These are phyloP conservation scores for Platycercus adscitus DNA, from an alignment of 2,113 vertebrate species.

Conservation along the genomic window DNA sequence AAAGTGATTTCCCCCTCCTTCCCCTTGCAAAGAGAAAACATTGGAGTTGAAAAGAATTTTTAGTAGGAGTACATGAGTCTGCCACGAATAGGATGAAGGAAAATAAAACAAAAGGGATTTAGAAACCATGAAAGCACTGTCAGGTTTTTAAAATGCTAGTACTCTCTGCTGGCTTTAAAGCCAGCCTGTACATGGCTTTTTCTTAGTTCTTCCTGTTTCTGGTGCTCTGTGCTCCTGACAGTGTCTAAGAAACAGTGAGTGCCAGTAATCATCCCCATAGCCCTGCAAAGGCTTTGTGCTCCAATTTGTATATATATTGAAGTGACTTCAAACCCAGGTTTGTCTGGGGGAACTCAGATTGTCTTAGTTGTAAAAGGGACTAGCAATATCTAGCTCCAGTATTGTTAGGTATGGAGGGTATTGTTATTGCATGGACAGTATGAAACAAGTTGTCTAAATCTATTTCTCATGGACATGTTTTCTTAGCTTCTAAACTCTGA, in stretches of 20 bases:
- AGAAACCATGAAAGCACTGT: not conserved
- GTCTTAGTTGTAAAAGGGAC: not conserved
- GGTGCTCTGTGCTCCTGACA: not conserved
- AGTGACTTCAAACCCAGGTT: not conserved
- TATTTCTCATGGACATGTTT: not conserved
- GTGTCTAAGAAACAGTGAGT: not conserved
- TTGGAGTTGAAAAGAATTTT: constrained; percentile 65
- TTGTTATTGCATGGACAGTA: not conserved
- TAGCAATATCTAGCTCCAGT: not conserved
- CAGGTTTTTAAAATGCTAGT: constrained; percentile 32
- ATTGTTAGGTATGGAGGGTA: not conserved
- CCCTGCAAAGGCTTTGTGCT: not conserved
- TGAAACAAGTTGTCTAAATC: not conserved
- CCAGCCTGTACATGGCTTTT: not conserved
- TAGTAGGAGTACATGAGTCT: constrained; percentile 55
- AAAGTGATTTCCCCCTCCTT: constrained; percentile 29
- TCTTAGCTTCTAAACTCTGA: not conserved
- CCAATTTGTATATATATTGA: not conserved
- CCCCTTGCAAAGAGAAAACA: constrained; percentile 27
- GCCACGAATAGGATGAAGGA: constrained; percentile 55
- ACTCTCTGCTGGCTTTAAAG: constrained; percentile 1
- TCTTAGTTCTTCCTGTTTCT: not conserved
- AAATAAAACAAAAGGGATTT: constrained; percentile 67
- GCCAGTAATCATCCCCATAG: not conserved
- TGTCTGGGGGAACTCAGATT: not conserved